phyloP scores from a whole-genome alignment of 2,797 vertebrate species.

The Sus cebifrons region DNA sequence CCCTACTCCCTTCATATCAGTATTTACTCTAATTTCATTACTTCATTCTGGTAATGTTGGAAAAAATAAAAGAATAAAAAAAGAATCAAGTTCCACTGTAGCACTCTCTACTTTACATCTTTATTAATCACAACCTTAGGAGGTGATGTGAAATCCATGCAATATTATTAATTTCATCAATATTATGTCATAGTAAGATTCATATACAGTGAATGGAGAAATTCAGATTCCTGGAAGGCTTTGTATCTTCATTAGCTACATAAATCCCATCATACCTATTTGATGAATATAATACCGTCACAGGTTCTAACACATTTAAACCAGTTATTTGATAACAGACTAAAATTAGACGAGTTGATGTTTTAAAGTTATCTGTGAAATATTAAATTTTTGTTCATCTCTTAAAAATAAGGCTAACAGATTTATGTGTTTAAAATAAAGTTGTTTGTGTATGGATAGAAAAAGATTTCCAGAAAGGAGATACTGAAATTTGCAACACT shows the following conservation, averaged over 20 bases:
- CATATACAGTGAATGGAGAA: neutral
- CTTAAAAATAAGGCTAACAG: conserved; percentile 19
- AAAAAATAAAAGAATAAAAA: conserved; percentile 21
- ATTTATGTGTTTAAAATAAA: neutral
- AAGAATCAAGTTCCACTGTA: too few relatives aligned
- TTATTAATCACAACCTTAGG: conserved; percentile 36
- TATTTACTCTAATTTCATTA: neutral
- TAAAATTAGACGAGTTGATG: neutral
- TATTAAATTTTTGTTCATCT: neutral
- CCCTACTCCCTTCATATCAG: neutral
- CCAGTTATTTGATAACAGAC: neutral
- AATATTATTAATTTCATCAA: conserved; percentile 69
- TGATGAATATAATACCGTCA: neutral
- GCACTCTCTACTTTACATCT: neutral
- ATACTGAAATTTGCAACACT: neutral
- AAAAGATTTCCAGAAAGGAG: neutral
- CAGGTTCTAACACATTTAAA: neutral
- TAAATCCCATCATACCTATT: conserved; percentile 14
- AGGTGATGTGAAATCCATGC: conserved; percentile 2
- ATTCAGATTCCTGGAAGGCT: neutral
- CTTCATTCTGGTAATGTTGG: conserved; percentile 34
- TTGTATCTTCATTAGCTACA: neutral
- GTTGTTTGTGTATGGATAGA: neutral
- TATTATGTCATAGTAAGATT: conserved; percentile 52
- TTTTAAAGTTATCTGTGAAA: conserved; percentile 13